Percentiles rank a stretch among this genome's conserved stretches.
Conservation (phyloP, 2,888 invertebrate genomes). For the Ormyrus nitidulus region DNA sequence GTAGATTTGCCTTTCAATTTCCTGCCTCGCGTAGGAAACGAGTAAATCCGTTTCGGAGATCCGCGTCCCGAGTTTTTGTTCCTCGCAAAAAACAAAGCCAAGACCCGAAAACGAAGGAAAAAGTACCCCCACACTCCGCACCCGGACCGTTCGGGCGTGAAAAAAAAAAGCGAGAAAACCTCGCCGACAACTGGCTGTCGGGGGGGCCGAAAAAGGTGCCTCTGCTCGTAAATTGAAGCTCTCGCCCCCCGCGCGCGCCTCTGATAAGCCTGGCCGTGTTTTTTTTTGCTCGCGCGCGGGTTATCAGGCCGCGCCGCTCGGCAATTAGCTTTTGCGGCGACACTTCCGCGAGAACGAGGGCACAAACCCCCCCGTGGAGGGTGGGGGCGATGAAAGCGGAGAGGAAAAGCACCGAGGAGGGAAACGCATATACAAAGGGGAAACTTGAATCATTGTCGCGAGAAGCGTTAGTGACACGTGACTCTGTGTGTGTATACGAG, state of each 20-base stretch:
- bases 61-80: not conserved
- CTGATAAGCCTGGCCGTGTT: no score
- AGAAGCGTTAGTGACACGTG: not conserved
- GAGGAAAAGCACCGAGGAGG: no score
- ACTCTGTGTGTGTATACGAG: not conserved
- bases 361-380: not conserved
- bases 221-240: not conserved
- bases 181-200: no score
- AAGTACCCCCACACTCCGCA: not conserved
- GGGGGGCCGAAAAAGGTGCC: no score
- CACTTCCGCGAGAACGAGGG: slow-evolving; percentile 1
- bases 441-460: slow-evolving; percentile 35
- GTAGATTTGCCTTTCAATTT: slow-evolving; percentile 38
- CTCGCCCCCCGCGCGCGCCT: no score
- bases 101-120: not conserved
- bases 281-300: not conserved
- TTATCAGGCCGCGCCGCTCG: not conserved
- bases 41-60: slow-evolving; percentile 7
- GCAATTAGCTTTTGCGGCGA: slow-evolving; percentile 33
- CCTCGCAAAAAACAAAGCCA: not conserved
- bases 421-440: not conserved
- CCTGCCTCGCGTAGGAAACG: slow-evolving; percentile 7
- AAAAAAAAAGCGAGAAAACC: not conserved
- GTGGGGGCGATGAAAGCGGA: no score
- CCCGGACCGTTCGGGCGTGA: not conserved